Conservation (phyloP, 2,113 vertebrate species). For the Poeciliopsis occidentalis region DNA sequence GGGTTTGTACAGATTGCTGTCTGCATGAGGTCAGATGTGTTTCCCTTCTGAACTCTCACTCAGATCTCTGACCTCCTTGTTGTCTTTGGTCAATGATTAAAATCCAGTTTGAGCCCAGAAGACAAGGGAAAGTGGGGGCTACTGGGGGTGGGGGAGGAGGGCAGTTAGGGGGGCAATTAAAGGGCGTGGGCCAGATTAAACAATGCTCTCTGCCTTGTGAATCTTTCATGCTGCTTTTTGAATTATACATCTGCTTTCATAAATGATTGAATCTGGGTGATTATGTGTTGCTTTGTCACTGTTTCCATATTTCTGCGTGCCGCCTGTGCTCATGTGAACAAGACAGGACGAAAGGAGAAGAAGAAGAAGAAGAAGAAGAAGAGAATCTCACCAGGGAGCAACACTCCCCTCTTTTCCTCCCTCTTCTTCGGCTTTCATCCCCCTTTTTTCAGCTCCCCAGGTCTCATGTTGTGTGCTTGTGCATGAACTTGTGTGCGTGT, state of each 20-base stretch:
- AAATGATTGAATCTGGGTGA: slow-evolving; percentile 67
- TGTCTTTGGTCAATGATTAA: slow-evolving; percentile 65
- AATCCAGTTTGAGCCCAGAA: slow-evolving; percentile 20
- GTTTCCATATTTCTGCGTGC: slow-evolving; percentile 45
- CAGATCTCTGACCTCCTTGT: slow-evolving; percentile 54
- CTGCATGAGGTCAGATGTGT: slow-evolving; percentile 1
- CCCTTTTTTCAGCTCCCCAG: slow-evolving; percentile 47
- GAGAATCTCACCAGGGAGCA: slow-evolving; percentile 58
- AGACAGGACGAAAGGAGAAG: slow-evolving; percentile 23
- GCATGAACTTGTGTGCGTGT: slow-evolving; percentile 16
- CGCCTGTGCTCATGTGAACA: slow-evolving; percentile 21
- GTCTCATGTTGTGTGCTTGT: slow-evolving; percentile 32
- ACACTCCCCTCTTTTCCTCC: slow-evolving; percentile 1
- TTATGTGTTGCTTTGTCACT: slow-evolving; percentile 65
- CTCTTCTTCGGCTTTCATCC: slow-evolving; percentile 49
- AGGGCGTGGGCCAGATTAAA: slow-evolving; percentile 64
- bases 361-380: slow-evolving; percentile 42
- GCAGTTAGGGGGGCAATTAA: slow-evolving; percentile 23
- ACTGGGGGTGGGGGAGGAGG: not conserved
- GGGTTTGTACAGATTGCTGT: slow-evolving; percentile 7
- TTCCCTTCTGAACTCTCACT: slow-evolving; percentile 20
- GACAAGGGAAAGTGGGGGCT: not conserved
- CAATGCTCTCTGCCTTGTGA: slow-evolving; percentile 61
- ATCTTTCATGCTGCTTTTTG: slow-evolving; percentile 70
- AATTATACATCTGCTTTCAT: slow-evolving; percentile 71